phyloP scores from a whole-genome alignment of 2,797 vertebrate species.

The Glossophaga mutica region DNA sequence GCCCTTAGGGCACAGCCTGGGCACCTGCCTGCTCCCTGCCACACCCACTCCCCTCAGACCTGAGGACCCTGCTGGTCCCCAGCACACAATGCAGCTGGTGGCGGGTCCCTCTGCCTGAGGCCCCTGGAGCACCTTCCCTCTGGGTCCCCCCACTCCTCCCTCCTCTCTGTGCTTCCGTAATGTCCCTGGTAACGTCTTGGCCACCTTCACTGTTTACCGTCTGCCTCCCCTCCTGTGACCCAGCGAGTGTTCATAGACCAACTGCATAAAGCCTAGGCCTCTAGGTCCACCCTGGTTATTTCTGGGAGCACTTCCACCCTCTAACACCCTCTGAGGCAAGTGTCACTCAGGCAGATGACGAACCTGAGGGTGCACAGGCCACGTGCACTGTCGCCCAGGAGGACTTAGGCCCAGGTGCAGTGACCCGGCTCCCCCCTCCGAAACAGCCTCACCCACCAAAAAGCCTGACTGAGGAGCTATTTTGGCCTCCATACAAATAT shows the following conservation, averaged over 20 bases:
- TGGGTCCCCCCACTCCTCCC: not conserved
- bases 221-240: not conserved
- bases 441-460: not conserved
- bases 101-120: not conserved
- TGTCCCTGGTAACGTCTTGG: not conserved
- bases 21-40: too few species aligned
- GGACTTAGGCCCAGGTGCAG: not conserved
- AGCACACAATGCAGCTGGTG: not conserved
- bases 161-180: not conserved
- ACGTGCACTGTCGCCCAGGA: not conserved
- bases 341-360: not conserved
- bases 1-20: not conserved
- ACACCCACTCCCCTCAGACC: not conserved
- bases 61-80: not conserved
- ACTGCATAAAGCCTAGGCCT: not conserved
- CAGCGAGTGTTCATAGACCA: not conserved
- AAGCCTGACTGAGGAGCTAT: not conserved
- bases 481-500: not conserved
- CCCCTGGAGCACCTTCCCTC: not conserved
- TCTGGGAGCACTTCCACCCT: not conserved
- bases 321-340: not conserved
- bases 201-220: not conserved
- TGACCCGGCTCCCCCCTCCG: too few species aligned
- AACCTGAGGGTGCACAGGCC: not conserved
- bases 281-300: not conserved